Conservation (phyloP, 2,113 vertebrate genomes). For the Saguinus midas region DNA sequence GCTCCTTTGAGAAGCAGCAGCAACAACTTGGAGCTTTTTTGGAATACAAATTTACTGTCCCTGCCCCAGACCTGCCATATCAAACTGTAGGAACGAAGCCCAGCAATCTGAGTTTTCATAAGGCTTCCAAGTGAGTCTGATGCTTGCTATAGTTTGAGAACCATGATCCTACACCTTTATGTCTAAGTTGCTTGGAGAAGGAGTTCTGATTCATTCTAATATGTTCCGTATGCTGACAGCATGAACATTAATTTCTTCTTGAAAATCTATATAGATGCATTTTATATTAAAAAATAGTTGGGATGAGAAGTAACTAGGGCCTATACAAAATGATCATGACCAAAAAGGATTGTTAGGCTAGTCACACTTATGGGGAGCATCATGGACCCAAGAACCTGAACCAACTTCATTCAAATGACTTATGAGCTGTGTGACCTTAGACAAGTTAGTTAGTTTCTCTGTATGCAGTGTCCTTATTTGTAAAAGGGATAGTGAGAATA, state of each 20-base stretch:
- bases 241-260: neutral
- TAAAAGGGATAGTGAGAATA: neutral
- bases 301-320: neutral
- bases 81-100: neutral
- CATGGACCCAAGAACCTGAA: neutral
- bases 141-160: neutral
- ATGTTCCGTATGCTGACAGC: neutral
- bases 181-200: neutral
- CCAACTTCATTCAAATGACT: neutral
- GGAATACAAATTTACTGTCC: neutral
- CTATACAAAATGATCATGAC: neutral
- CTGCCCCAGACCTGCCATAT: neutral
- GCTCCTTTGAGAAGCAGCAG: neutral
- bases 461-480: neutral
- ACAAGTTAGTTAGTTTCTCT: too few relatives aligned
- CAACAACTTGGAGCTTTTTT: neutral
- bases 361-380: neutral
- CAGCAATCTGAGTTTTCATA: neutral
- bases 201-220: neutral
- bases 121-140: neutral
- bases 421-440: neutral
- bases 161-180: neutral
- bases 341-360: neutral
- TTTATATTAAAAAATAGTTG: neutral
- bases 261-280: neutral